These are phyloP conservation scores for Parauchenoglanis punctatus DNA, from an alignment of 2,797 vertebrate genomes.

Conservation along the genomic window DNA sequence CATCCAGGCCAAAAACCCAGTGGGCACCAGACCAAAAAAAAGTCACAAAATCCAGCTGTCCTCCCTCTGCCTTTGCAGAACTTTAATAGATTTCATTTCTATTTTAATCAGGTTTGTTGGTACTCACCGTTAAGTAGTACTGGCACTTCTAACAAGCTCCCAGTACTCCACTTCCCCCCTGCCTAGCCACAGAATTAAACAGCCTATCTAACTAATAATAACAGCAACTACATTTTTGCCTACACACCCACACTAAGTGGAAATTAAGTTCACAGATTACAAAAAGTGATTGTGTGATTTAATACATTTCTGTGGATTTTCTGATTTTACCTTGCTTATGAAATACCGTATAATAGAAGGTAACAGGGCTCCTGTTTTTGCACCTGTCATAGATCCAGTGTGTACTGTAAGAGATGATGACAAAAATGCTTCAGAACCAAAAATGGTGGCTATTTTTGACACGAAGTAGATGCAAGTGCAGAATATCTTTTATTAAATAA, in stretches of 20 bases:
- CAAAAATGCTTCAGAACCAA: not conserved
- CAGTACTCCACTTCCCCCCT: not conserved
- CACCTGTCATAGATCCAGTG: not conserved
- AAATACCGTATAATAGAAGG: not conserved
- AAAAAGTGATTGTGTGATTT: not conserved
- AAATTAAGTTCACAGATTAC: not conserved
- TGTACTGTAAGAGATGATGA: not conserved
- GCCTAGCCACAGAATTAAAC: not conserved
- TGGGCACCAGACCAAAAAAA: not conserved
- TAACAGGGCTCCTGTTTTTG: not conserved
- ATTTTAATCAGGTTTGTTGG: not conserved
- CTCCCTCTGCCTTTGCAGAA: not conserved
- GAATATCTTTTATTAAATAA: too few species aligned
- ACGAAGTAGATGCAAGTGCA: too few species aligned
- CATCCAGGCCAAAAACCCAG: not conserved
- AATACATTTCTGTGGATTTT: not conserved
- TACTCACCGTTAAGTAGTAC: not conserved
- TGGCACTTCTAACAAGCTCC: not conserved
- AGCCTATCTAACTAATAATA: not conserved
- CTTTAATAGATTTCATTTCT: not conserved
- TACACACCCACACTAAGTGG: not conserved
- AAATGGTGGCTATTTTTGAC: not conserved
- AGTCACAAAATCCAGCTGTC: not conserved
- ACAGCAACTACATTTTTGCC: not conserved
- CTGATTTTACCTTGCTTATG: not conserved